Evolutionary conservation across 2,113 vertebrate genomes (phyloP).

Genomic region (Falcunculus frontatus): DNA sequence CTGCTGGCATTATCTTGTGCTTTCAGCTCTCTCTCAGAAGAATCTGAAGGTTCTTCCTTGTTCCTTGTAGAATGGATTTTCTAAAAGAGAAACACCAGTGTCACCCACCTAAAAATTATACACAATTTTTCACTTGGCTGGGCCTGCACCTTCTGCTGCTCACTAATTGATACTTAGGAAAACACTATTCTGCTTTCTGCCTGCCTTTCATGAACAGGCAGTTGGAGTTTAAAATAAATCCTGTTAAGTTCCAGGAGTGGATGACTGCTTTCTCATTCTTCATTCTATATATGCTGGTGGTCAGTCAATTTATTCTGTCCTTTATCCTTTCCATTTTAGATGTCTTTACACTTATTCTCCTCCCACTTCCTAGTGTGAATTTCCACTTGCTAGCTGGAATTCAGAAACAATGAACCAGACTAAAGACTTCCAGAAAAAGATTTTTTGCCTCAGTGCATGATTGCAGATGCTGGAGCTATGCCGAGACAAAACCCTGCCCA

Average conservation of each 20-base stretch:
- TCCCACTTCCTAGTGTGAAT: conserved; percentile 3
- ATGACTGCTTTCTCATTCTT: conserved; percentile 31
- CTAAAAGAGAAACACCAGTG: neutral
- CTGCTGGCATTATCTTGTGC: neutral
- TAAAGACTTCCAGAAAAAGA: neutral
- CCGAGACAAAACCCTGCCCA: neutral
- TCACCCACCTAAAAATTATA: neutral
- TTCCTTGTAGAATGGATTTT: neutral
- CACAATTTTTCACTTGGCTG: conserved; percentile 4
- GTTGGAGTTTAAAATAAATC: conserved; percentile 44
- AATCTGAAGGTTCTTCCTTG: neutral
- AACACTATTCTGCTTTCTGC: neutral
- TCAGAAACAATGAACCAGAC: neutral
- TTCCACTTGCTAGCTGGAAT: neutral
- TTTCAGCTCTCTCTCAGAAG: neutral
- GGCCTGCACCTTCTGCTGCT: neutral
- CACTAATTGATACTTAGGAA: conserved; percentile 24
- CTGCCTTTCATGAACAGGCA: neutral
- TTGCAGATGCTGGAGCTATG: neutral
- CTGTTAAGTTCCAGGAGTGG: conserved; percentile 7
- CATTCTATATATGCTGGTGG: neutral
- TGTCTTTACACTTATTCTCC: neutral
- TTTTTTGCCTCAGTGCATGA: neutral
- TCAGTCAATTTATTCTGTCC: neutral
- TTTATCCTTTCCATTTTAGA: neutral